phyloP scores from a whole-genome alignment of 2,797 vertebrate species.

The Acipenser transmontanus region DNA sequence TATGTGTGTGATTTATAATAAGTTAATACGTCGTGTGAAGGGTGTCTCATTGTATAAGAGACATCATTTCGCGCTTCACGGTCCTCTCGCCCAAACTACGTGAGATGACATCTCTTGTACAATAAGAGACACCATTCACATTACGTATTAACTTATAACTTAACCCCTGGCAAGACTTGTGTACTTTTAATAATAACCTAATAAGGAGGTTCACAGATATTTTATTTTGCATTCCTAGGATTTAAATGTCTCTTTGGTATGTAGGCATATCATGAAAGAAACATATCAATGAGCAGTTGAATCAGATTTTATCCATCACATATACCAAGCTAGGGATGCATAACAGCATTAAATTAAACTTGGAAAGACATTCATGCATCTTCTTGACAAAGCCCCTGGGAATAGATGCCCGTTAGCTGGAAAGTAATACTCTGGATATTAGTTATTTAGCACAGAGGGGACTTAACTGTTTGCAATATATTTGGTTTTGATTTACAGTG shows the following conservation, averaged over 20 bases:
- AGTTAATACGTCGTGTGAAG: no score
- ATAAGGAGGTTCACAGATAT: no score
- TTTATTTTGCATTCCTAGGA: slow-evolving; percentile 15
- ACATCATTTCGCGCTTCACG: no score
- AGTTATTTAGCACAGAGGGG: slow-evolving; percentile 8
- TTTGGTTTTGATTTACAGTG: slow-evolving; percentile 7
- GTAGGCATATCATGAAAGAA: slow-evolving; percentile 27
- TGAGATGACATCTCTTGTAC: no score
- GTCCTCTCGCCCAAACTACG: no score
- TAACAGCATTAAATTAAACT: slow-evolving; percentile 64
- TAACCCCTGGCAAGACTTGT: no score
- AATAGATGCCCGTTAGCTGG: slow-evolving; percentile 46
- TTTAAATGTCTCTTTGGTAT: slow-evolving; percentile 16
- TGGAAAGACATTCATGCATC: slow-evolving; percentile 53
- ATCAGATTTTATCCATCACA: slow-evolving; percentile 43
- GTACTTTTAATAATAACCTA: no score
- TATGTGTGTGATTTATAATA: no score
- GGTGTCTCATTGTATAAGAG: no score
- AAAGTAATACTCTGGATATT: slow-evolving; percentile 38
- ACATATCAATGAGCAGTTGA: slow-evolving; percentile 25
- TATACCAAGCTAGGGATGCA: slow-evolving; percentile 45
- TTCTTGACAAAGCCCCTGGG: slow-evolving; percentile 43
- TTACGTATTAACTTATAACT: no score
- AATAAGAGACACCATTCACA: no score
- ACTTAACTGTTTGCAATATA: slow-evolving; percentile 23